These are phyloP conservation scores for Drosophila suboccidentalis DNA, from an alignment of 2,888 invertebrate genomes.

Conservation along the genomic window DNA sequence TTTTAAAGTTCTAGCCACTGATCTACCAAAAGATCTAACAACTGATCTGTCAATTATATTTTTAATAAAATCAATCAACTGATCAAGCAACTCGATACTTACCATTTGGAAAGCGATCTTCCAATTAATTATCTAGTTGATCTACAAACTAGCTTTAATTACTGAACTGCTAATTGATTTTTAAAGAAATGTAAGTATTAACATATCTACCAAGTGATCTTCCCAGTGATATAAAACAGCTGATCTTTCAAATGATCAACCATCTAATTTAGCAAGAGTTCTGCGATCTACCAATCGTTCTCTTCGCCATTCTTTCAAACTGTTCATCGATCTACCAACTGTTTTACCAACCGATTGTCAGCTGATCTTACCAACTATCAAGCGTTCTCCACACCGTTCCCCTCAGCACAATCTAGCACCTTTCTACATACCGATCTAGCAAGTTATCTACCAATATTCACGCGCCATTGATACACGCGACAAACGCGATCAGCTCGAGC, in stretches of 20 bases:
- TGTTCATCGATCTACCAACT: background rate
- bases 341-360: conserved; percentile 1
- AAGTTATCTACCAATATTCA: conserved; percentile 24
- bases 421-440: conserved; percentile 14
- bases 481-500: conserved; percentile 42
- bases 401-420: background rate
- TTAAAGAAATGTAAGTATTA: background rate
- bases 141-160: background rate
- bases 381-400: background rate
- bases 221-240: background rate
- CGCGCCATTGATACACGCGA: conserved; percentile 56
- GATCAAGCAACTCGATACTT: background rate
- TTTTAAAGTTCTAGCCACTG: background rate
- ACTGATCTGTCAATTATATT: background rate
- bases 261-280: background rate
- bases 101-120: background rate
- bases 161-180: background rate
- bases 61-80: background rate
- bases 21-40: background rate
- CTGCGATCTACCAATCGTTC: background rate
- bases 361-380: conserved; percentile 2
- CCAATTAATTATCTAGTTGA: background rate
- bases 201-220: conserved; percentile 2
- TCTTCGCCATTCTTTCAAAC: background rate
- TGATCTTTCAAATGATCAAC: background rate